phyloP scores from a whole-genome alignment of 1,140 invertebrate species.

The Drosophila kurseongensis region DNA sequence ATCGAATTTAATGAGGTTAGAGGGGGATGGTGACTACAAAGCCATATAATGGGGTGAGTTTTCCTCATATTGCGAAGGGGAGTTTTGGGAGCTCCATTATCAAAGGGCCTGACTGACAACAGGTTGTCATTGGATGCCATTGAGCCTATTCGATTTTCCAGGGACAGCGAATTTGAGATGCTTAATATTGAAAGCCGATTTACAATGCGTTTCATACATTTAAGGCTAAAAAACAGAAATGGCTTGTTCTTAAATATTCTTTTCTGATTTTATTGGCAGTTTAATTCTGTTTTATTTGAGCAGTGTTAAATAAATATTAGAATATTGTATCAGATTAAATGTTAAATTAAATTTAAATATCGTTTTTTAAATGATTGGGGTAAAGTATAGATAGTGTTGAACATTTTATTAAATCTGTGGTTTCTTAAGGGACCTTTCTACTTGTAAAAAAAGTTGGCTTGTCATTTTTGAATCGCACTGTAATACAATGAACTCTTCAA shows the following conservation, averaged over 20 bases:
- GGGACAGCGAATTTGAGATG: constrained; percentile 6
- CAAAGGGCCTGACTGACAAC: constrained; percentile 64
- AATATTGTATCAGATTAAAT: no score
- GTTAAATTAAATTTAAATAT: no score
- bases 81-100: constrained; percentile 41
- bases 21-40: constrained; percentile 26
- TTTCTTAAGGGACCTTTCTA: no score
- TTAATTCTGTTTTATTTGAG: no score
- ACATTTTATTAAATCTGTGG: no score
- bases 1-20: constrained; percentile 78
- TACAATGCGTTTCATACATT: background rate
- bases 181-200: constrained; percentile 10
- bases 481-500: background rate
- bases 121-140: constrained; percentile 62
- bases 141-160: constrained; percentile 58
- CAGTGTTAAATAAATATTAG: no score
- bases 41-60: constrained; percentile 34
- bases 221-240: background rate
- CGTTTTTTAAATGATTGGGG: no score
- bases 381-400: no score
- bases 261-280: no score
- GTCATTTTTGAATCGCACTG: background rate
- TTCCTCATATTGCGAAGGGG: constrained; percentile 7
- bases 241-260: no score
- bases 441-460: no score